Conservation (phyloP, 1,140 invertebrate genomes). For the Ceratosolen fusciceps region DNA sequence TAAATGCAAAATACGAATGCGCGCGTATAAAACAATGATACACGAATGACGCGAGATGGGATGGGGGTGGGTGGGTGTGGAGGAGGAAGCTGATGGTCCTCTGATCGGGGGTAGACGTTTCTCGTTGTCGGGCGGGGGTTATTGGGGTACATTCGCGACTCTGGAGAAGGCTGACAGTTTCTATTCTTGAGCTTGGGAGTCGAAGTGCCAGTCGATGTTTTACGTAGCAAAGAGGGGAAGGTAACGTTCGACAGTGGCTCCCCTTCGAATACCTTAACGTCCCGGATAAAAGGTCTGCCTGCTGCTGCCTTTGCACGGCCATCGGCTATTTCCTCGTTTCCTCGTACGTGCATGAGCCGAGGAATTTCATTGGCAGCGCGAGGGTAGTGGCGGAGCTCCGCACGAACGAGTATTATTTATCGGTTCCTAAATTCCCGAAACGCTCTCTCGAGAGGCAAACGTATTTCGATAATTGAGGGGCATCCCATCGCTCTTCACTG, state of each 20-base stretch:
- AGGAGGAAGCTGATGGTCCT: no score
- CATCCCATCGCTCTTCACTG: no score
- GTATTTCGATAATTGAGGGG: no score
- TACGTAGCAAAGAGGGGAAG: background rate
- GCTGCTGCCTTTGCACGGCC: background rate
- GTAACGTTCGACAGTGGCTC: background rate
- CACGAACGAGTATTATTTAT: background rate
- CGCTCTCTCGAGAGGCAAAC: no score
- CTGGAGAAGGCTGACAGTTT: background rate
- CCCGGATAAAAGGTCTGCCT: background rate
- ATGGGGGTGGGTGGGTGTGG: no score
- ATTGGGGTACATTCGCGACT: background rate
- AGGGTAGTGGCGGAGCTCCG: background rate
- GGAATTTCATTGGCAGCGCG: background rate
- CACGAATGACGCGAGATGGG: no score
- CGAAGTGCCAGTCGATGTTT: background rate
- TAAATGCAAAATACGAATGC: no score
- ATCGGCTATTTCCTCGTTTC: background rate
- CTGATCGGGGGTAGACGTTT: no score
- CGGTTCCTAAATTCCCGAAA: background rate
- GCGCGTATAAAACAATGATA: no score
- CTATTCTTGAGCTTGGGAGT: background rate
- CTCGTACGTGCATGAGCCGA: background rate
- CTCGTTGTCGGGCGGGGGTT: no score
- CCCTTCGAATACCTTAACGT: no score